Evolutionary conservation across 2,888 invertebrate genomes (phyloP), one percentile per base, ranked within the genome.

Genomic region (Microdon myrmicae): DNA sequence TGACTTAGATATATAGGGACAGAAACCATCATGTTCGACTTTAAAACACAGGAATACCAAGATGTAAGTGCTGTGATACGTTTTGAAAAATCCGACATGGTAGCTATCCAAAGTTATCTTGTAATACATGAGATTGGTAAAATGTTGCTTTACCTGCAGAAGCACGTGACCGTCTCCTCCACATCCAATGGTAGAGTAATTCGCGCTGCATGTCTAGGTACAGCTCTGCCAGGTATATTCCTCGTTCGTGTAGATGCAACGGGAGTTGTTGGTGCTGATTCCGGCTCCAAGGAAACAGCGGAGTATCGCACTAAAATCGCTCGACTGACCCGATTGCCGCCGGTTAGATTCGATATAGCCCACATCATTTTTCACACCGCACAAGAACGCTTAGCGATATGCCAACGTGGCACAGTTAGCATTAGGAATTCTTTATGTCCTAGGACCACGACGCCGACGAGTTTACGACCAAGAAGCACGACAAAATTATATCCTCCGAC

Each of bases 161-260:
- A 90, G 78, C 90, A 90, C 73, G 88, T 88, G 78, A 90, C 88
- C 59, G 89, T 88, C 72, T 85, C 84, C 74, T 85, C 85, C 70
- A 88, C 86, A 77, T 89, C 88, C 71, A 87, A 77, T 69, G 87
- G 85, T 70, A 86, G 79, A 64, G 85, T 83, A 69, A 82, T 73
- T 70, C 70, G 72, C 19, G 55, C 32, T 32, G 70, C 56, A 64
- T 54, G 70, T 14, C 68, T 70, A 13, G 72, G 70, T 37, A 73
- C 75, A 25, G 74, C 73, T 29, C 73, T 72, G 37, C 74, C 75
- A 49, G 73, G 75, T 61, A 73, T 69, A 72, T 74, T 71, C 23
- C 73, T 73, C 29, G 71, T 31, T 19, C 48, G 39, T 22, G 66
- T 47, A 20, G 64, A 35, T 39, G 73, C 68, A 28, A 73, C 68